Evolutionary conservation across 2,888 invertebrate genomes (phyloP), one percentile per base, ranked within the genome.

Genomic region (Hedya salicella): DNA sequence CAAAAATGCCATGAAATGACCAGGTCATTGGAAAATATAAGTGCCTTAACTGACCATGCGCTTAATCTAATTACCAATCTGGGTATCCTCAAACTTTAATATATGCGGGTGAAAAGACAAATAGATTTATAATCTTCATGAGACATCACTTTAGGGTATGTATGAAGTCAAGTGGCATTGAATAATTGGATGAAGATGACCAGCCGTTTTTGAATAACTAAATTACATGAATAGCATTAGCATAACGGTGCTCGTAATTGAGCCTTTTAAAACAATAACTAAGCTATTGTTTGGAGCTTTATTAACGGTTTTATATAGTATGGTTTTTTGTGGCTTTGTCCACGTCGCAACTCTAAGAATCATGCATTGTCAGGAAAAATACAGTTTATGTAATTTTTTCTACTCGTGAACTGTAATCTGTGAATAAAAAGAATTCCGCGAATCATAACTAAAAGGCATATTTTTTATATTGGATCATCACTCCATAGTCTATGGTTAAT

Each of bases 71-170:
- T 32, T 19, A 52, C 40, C 40, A 48, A 56, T 48, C 17, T 25
- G 5, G n/a, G 17, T 48, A 75, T 68, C 60, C 66, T 69, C 70
- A 71, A 67, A 77, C 72, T 54, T 17, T 71, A 69, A 67, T 70
- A 79, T 80, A 88, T 89, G 86, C 88, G 88, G 88, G 88, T 76
- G 68, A 78, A 81, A 84, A 86, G 87, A 88, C 87, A 88, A 88
- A 88, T 87, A 84, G 86, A 84, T 79, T 76, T 72, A n/a, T n/a
- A n/a, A n/a, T n/a, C 75, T 75, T 73, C 78, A 79, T 83, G 83
- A 85, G 82, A 73, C 76, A 76, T 75, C 78, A 74, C 78, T 81
- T 80, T 79, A 76, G 78, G 79, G 9, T 19, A 53, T 36, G n/a
- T 9, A 40, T 42, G 16, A 11, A 14, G n/a, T 67, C 73, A 70